phyloP scores from a whole-genome alignment of 2,888 invertebrate species.

The Drosophila maculinotata region DNA sequence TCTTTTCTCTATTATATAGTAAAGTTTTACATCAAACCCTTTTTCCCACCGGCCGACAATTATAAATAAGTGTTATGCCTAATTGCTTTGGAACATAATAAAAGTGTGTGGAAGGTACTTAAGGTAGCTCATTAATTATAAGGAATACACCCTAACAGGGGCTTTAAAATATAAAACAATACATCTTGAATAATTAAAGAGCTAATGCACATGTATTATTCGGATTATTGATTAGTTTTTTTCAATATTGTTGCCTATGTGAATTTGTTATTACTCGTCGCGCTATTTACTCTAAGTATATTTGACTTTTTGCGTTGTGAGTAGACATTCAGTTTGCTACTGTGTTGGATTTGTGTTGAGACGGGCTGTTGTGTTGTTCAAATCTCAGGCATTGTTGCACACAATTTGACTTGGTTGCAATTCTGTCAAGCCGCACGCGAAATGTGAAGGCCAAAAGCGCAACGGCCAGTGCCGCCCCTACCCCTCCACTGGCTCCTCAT shows the following conservation, averaged over 20 bases:
- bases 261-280: conserved; percentile 10
- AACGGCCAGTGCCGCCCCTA: conserved; percentile 15
- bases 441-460: conserved; percentile 54
- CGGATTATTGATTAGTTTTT: conserved; percentile 17
- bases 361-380: conserved; percentile 24
- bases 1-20: background rate
- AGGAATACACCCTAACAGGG: no score
- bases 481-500: conserved; percentile 14
- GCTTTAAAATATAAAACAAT: no score
- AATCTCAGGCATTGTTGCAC: conserved; percentile 53
- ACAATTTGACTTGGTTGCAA: conserved; percentile 54
- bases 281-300: conserved; percentile 12
- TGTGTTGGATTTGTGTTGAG: conserved; percentile 28
- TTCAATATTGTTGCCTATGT: conserved; percentile 6
- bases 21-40: no score
- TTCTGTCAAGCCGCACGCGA: conserved; percentile 60
- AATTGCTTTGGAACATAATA: background rate
- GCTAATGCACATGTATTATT: background rate
- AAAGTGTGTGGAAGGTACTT: background rate
- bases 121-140: background rate
- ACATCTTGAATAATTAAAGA: background rate
- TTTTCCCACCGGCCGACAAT: conserved; percentile 10
- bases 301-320: conserved; percentile 28
- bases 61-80: background rate
- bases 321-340: conserved; percentile 20